phyloP scores from a whole-genome alignment of 2,113 vertebrate genomes.

The Corythoichthys haematopterus region DNA sequence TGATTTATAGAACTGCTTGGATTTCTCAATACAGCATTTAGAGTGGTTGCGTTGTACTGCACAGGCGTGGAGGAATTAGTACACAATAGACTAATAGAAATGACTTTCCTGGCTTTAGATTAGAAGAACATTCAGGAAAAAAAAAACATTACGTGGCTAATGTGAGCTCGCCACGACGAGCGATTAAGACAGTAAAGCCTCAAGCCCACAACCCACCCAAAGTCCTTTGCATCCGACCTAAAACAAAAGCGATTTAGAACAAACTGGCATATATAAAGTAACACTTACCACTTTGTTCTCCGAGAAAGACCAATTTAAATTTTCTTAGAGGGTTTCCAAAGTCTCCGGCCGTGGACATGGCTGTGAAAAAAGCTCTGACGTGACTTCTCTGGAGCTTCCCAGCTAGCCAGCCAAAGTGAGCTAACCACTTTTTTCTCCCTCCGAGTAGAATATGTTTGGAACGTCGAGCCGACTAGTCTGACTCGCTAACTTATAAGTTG shows the following conservation, averaged over 20 bases:
- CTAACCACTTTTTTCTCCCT: conserved; percentile 21
- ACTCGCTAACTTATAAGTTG: background rate
- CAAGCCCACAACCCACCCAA: background rate
- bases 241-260: background rate
- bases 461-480: background rate
- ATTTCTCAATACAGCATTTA: too few species aligned
- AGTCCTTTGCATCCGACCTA: background rate
- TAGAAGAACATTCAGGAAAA: background rate
- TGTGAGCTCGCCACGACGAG: conserved; percentile 32
- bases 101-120: too few species aligned
- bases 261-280: background rate
- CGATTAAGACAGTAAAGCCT: background rate
- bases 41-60: too few species aligned
- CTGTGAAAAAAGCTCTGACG: conserved; percentile 40
- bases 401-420: conserved; percentile 45
- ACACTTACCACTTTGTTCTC: conserved; percentile 73
- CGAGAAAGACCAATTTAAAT: conserved; percentile 76
- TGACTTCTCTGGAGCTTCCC: conserved; percentile 35
- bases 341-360: conserved; percentile 74
- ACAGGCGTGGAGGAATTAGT: too few species aligned
- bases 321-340: conserved; percentile 75
- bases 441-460: conserved; percentile 7
- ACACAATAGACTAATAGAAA: too few species aligned
- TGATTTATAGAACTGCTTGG: too few species aligned
- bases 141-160: conserved; percentile 31